phyloP scores from a whole-genome alignment of 2,797 vertebrate genomes.

The Gymnopithys bicolor region DNA sequence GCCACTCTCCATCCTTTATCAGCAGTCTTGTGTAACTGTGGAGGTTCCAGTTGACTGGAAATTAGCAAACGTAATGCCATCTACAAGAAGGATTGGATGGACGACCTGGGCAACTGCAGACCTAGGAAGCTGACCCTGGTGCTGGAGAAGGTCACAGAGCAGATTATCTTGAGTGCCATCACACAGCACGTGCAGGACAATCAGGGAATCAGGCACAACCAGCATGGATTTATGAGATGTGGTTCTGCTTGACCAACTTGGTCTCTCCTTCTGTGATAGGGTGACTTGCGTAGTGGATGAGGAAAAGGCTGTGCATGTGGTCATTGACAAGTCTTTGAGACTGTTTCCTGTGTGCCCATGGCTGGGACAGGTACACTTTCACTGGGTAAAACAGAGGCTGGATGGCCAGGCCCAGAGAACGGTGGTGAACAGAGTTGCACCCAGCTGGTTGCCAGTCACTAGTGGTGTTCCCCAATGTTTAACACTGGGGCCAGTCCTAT shows the following conservation, averaged over 20 bases:
- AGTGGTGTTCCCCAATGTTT: neutral
- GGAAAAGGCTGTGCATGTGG: neutral
- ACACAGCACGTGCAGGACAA: neutral
- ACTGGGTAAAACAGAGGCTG: neutral
- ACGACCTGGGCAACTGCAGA: neutral
- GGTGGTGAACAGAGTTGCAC: neutral
- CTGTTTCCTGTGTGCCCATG: neutral
- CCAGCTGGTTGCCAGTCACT: neutral
- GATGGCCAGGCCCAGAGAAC: rapidly evolving
- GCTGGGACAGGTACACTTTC: neutral
- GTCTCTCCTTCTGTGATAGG: neutral
- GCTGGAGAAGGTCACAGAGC: neutral
- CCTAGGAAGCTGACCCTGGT: neutral
- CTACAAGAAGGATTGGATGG: neutral
- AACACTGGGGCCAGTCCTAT: neutral
- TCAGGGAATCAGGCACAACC: neutral
- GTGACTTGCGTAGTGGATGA: rapidly evolving
- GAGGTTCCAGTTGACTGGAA: neutral
- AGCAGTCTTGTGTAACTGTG: neutral
- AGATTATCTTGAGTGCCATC: neutral
- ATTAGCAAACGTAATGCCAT: neutral
- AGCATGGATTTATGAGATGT: neutral
- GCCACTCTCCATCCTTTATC: no score
- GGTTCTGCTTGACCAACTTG: neutral
- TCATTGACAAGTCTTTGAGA: neutral